Evolutionary conservation across 1,140 invertebrate genomes (phyloP), one percentile per base, ranked within the genome.

Genomic region (Radopholus similis): DNA sequence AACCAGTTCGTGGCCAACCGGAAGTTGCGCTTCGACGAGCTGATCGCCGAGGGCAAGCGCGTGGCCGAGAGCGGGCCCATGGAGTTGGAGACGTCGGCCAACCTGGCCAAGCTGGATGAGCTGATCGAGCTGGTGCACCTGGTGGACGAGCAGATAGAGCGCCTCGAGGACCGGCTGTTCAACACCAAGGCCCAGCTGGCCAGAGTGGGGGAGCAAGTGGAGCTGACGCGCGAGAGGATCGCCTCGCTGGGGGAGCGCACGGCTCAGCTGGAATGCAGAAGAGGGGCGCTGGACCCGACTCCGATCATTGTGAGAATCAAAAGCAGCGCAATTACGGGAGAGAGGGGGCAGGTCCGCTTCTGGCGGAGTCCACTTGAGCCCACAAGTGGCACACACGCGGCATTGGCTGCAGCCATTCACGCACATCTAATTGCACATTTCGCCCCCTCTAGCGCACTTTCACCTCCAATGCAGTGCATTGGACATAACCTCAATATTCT

Each of bases 61-160:
- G 32, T 82, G 35, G 80, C 77, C 4, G 66, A 76, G 34, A 64
- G 44, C 47, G 77, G 79, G 13, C 35, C 69, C 18, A 73, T 82
- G 60, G 77, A 78, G 68, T 64, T 78, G 13, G 55, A 68, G 30
- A 62, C 57, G 9, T 74, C 76, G 34, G 55, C 67, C n/a, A 71
- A 70, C 11, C 55, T 78, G 35, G 76, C 77, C 34, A 56, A 73
- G 30, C 54, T 78, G n/a, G 77, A 78, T 23, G 37, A 70, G 30
- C 57, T 68, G 35, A 68, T 68, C 11, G 66, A 68, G 34, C 28
- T 68, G 30, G 66, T 68, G 9, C 66, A 68, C 38, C 30, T 66
- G 23, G 28, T 68, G 15, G 32, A 68, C 49, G 38, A 49, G 30
- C 18, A 49, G 44, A 34, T 62, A 15, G 58, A 62, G 49, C 23